These are phyloP conservation scores for Danio kyathit DNA, from an alignment of 2,797 vertebrate species.

Conservation along the genomic window DNA sequence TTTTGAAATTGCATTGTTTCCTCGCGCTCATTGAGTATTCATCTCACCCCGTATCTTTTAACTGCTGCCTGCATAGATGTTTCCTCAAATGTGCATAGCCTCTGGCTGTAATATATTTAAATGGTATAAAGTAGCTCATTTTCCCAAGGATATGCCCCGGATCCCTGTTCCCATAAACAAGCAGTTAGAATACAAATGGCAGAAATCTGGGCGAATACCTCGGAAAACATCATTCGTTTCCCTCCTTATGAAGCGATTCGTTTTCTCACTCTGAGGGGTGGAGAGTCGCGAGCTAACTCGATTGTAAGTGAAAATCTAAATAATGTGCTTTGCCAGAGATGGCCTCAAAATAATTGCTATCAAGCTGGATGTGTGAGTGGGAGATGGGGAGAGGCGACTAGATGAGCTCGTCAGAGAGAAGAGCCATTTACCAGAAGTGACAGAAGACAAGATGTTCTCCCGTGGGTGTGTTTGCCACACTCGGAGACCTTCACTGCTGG, in stretches of 20 bases:
- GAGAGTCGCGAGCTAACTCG: constrained; percentile 43
- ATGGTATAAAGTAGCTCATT: constrained; percentile 64
- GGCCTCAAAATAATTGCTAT: constrained; percentile 79
- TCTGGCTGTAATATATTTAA: constrained; percentile 65
- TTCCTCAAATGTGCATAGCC: constrained; percentile 54
- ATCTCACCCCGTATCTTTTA: constrained; percentile 57
- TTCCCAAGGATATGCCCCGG: constrained; percentile 59
- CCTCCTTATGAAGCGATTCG: constrained; percentile 52
- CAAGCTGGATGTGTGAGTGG: constrained; percentile 74
- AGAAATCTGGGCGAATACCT: constrained; percentile 47
- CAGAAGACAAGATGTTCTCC: constrained; percentile 73
- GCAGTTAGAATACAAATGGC: constrained; percentile 55
- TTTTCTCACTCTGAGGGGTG: constrained; percentile 50
- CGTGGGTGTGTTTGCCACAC: constrained; percentile 60
- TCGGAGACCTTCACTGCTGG: constrained; percentile 71
- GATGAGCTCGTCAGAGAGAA: constrained; percentile 74
- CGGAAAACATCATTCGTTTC: constrained; percentile 61
- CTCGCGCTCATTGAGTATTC: constrained; percentile 33
- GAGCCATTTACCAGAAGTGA: constrained; percentile 76
- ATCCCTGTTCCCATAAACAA: constrained; percentile 51
- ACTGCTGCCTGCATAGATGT: constrained; percentile 61
- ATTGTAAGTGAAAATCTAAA: constrained; percentile 76
- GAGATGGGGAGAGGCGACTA: constrained; percentile 73
- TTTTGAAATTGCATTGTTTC: constrained; percentile 30
- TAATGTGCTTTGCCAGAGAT: constrained; percentile 72